Evolutionary conservation across 2,113 vertebrate genomes (phyloP), one percentile per base, ranked within the genome.

Genomic region (Numenius arquata): DNA sequence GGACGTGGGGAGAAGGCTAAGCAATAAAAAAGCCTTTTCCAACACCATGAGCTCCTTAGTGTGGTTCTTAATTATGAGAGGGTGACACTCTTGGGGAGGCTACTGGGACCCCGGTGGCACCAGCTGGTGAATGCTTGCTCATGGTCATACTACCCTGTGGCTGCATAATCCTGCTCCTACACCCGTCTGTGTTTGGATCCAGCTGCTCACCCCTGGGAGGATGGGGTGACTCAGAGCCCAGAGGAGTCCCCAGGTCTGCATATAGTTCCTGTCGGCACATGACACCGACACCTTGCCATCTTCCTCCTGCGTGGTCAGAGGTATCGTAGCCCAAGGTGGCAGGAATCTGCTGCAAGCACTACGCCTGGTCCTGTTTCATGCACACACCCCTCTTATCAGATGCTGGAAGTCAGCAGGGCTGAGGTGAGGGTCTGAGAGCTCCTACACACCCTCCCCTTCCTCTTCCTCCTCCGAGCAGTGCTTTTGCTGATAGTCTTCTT

Each of bases 1-100:
- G 62, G 73, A 86, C 53, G 29, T 20, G 30, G 18, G 29, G 48
- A 72, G 74, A 56, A 95, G 62, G 80, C 16, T 30, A 79, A 96
- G 82, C 89, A 97, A 96, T 97, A 96, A 97, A 97, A 81, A 93
- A 75, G 52, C 29, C 40, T 80, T 82, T 96, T 90, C 56, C 45
- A 82, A 34, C 8, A 6, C 16, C 16, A 4, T 1, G 29, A 40
- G 58, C 48, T 78, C 32, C 45, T 95, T 27, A 30, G 25, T 25
- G 73, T 79, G 29, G 16, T 90, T 91, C 61, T 90, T 95, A 41
- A 72, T 76, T 77, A 6, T 11, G 16, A 41, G 34, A 89, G 59
- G 38, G n/a, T 36, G 21, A 29, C 6, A 3, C 7, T 65, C 11
- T 11, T 41, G 26, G 21, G 40, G 53, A 83, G 59, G 67, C 32